Percentiles rank a stretch among this genome's conserved stretches.
Evolutionary conservation across 2,888 invertebrate genomes (phyloP).

Genomic region (Callyntrura guangdongensis): DNA sequence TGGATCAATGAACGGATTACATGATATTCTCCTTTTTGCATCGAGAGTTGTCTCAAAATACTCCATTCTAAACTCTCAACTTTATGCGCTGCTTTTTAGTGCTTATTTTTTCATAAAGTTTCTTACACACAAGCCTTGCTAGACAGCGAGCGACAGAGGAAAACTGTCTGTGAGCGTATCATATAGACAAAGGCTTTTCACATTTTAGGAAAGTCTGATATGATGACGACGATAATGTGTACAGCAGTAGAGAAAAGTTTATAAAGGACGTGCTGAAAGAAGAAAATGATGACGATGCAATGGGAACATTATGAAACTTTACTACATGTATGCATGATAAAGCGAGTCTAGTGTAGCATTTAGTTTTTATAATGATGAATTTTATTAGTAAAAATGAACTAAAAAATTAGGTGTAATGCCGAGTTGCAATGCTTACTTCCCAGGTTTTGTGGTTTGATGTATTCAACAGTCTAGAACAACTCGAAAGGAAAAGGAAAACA

Average conservation of each 20-base stretch:
- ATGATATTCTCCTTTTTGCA: neutral
- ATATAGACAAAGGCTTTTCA: constrained; percentile 24
- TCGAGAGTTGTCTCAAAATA: neutral
- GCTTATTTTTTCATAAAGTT: neutral
- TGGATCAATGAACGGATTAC: constrained; percentile 77
- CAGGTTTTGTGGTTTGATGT: too few relatives aligned
- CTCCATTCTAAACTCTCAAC: constrained; percentile 11
- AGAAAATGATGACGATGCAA: constrained; percentile 38
- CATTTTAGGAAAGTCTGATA: neutral
- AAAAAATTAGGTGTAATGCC: too few relatives aligned
- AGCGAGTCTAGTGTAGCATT: neutral
- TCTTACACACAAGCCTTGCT: neutral
- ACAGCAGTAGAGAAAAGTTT: constrained; percentile 15
- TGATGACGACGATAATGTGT: neutral
- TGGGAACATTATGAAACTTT: constrained; percentile 32
- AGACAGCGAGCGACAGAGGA: too few relatives aligned
- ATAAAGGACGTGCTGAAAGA: constrained; percentile 41
- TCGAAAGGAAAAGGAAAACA: neutral
- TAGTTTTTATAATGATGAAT: constrained; percentile 17
- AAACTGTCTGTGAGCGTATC: neutral
- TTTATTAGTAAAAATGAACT: constrained; percentile 40
- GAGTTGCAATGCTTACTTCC: too few relatives aligned
- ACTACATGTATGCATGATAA: neutral
- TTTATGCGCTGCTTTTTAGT: constrained; percentile 25
- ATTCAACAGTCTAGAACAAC: too few relatives aligned